Conservation (phyloP, 2,888 invertebrate species). For the Kuschelorhynchus macadamiae region DNA sequence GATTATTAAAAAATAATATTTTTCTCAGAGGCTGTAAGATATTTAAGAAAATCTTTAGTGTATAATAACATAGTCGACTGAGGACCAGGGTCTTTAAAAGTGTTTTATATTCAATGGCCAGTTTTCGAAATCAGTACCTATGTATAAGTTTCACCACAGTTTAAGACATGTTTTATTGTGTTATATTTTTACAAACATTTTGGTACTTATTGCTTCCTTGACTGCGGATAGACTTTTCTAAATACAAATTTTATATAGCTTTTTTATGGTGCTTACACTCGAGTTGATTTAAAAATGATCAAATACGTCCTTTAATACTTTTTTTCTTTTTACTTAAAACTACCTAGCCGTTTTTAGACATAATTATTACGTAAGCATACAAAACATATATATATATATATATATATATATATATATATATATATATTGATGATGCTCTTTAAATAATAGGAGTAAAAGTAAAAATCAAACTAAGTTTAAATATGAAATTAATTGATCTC, state of each 20-base stretch:
- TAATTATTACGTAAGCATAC: no score
- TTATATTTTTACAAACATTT: conserved; percentile 15
- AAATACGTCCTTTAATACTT: no score
- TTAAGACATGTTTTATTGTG: not conserved
- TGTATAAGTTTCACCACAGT: conserved; percentile 18
- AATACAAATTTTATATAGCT: not conserved
- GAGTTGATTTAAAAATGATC: no score
- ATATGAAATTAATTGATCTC: no score
- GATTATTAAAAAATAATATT: not conserved
- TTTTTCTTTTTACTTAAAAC: no score
- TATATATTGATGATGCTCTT: no score
- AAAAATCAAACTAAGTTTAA: no score
- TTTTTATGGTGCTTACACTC: no score
- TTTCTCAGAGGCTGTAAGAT: conserved; percentile 11
- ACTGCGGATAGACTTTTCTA: conserved; percentile 13
- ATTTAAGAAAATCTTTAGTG: conserved; percentile 38
- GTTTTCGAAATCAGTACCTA: conserved; percentile 33
- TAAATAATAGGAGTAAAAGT: no score
- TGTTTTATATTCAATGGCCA: conserved; percentile 36
- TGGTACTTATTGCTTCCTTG: conserved; percentile 20
- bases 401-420: no score
- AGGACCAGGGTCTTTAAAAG: conserved; percentile 50
- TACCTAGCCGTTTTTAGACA: no score
- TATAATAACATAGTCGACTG: conserved; percentile 38
- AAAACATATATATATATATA: no score